Percentiles rank a stretch among this genome's conserved stretches.
Conservation (phyloP, 2,797 vertebrate genomes). For the Enteromius argenteus region DNA sequence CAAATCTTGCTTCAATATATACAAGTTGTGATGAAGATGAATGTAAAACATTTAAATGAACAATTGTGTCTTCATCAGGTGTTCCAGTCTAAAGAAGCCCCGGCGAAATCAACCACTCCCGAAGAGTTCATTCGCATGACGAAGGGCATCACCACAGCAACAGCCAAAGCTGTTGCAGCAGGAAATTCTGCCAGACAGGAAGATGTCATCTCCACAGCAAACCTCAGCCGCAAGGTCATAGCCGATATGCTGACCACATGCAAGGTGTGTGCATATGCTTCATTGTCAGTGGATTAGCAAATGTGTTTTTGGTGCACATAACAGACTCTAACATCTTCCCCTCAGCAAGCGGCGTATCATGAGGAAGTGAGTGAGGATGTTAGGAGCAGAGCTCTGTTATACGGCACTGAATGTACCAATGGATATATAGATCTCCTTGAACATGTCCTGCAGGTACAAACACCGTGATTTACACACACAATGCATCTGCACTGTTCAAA, state of each 20-base stretch:
- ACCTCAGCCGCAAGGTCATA: conserved; percentile 96
- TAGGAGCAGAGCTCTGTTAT: conserved; percentile 84
- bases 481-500: background rate
- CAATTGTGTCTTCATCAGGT: conserved; percentile 74
- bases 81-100: conserved; percentile 90
- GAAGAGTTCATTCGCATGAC: conserved; percentile 97
- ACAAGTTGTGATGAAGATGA: background rate
- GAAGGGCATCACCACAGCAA: conserved; percentile 97
- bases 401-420: conserved; percentile 88
- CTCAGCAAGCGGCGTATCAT: conserved; percentile 91
- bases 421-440: conserved; percentile 92
- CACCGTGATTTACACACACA: conserved; percentile 9
- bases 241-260: conserved; percentile 93
- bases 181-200: conserved; percentile 96
- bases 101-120: conserved; percentile 89
- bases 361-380: conserved; percentile 88
- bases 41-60: background rate
- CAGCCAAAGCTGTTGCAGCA: conserved; percentile 95
- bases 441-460: conserved; percentile 88
- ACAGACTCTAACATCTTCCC: conserved; percentile 2
- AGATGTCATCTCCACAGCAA: conserved; percentile 94
- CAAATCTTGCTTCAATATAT: background rate
- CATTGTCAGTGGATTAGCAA: background rate
- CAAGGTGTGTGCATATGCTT: conserved; percentile 81
- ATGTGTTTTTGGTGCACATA: background rate